Evolutionary conservation across 2,888 invertebrate genomes (phyloP).

Genomic region (Carterocephalus palaemon): DNA sequence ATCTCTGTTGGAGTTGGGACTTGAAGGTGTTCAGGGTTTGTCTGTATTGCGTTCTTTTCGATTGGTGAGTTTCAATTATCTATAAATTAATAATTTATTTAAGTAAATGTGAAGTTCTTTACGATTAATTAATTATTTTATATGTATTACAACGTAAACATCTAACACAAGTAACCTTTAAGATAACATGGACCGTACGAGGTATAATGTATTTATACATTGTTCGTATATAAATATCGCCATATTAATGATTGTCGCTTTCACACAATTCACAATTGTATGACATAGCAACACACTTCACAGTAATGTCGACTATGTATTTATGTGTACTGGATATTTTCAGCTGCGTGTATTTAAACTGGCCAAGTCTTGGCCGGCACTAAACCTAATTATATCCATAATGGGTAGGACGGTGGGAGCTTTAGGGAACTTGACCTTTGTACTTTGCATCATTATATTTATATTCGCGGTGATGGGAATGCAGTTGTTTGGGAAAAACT

Average conservation of each 20-base stretch:
- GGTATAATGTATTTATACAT: slow-evolving; percentile 22
- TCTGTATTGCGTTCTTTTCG: slow-evolving; percentile 98
- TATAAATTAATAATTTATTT: slow-evolving; percentile 1
- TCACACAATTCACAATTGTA: slow-evolving; percentile 21
- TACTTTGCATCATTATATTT: slow-evolving; percentile 97
- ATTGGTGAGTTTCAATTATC: slow-evolving; percentile 85
- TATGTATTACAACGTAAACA: slow-evolving; percentile 1
- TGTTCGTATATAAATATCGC: slow-evolving; percentile 1
- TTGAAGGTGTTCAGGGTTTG: slow-evolving; percentile 96
- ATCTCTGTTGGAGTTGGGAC: slow-evolving; percentile 94
- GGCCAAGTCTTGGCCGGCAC: slow-evolving; percentile 97
- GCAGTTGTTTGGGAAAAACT: slow-evolving; percentile 95
- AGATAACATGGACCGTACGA: slow-evolving; percentile 11
- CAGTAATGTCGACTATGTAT: slow-evolving; percentile 38
- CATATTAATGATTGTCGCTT: slow-evolving; percentile 5
- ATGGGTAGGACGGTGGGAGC: slow-evolving; percentile 97
- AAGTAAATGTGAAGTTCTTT: too few species aligned
- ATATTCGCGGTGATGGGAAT: slow-evolving; percentile 99
- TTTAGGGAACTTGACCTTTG: slow-evolving; percentile 96
- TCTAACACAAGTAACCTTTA: slow-evolving; percentile 12
- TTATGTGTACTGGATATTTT: slow-evolving; percentile 72
- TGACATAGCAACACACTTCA: slow-evolving; percentile 29
- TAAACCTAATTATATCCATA: slow-evolving; percentile 96
- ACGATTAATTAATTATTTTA: slow-evolving; percentile 3
- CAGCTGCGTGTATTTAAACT: slow-evolving; percentile 97